Base-by-base conservation (phyloP, 2,888 invertebrate genomes). In the Orchestes rusci region DNA sequence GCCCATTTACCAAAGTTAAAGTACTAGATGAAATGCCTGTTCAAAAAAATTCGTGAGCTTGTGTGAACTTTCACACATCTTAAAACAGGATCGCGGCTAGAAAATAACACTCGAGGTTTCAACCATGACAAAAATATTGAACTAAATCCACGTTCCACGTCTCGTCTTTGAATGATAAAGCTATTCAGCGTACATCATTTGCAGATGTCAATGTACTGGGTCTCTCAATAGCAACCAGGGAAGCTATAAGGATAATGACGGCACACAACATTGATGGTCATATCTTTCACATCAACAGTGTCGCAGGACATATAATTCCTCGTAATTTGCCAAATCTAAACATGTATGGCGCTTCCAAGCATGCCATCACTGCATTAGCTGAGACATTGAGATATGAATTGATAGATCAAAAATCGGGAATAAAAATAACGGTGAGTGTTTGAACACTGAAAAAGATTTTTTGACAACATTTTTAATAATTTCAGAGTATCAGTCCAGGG, bases 221-320 rank as follows among this genome's bases (percentile, higher is more conserved):
- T 2, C 27, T 54, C 5, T 54, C 53, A 32, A 52, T 60, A n/a
- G 53, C 53, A 4, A 59, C 60, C 1, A 57, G 57, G 39, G 61
- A 62, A 50, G 62, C 60, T 1, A 51, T 61, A 2, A 53, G 51
- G 37, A 48, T 48, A 2, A 63, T 63, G 63, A 50, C 45, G 18
- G 44, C 53, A 16, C 49, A 58, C 30, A 52, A 56, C 30, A 53
- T 60, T 4, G 56, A 57, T 15, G 63, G 63, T 0, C 60, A 63
- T 33, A 57, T 63, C 16, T 54, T 63, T 3, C 58, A 63, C 37
- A 58, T 63, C 1, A 62, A 61, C 39, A 61, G 61, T 33, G 44
- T 59, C 17, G 49, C 54, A 4, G 63, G 63, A 2, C 62, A 62
- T 39, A 43, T 46, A 5, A 53, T 60, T 3, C 42, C 53, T 4